Evolutionary conservation across 1,140 invertebrate genomes (phyloP), one percentile per base, ranked within the genome.

Genomic region (Teleogryllus occipitalis): DNA sequence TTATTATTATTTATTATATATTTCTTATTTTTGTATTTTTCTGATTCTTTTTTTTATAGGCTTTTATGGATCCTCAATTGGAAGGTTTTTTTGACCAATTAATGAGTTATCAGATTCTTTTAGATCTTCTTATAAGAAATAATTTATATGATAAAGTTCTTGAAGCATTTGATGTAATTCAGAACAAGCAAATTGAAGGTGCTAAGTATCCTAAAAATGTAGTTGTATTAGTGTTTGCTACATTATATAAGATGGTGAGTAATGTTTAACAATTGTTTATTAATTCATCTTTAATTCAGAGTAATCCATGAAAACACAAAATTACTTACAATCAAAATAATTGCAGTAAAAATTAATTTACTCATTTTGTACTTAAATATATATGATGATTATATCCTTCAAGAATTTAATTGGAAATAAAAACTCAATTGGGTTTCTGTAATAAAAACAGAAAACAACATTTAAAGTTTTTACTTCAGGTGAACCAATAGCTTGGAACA

Each of bases 191-290:
- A 83, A 82, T 91, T 6, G 86, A 89, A 80, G 90, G 89, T 82
- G 85, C 86, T 6, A 89, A 89, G 79, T 93, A 88, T 85, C 93
- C 93, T 4, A 91, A 89, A 83, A 92, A 93, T 86, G 85, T 88
- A 73, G 84, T 93, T 8, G 87, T 92, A 46, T 83, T 96, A 39
- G 86, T 89, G 46, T 83, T 92, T 76, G 93, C 90, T 77, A 89
- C 92, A 39, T 94, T 91, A 84, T 94, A 93, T 83, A 94, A 94
- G 90, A 84, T 93, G 86, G 94, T 95, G 87, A 88, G 83, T 84
- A 83, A 65, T 65, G 27, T 39, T 39, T 39, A 39, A 2, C 27
- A 39, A 39, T 39, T 5, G 27, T 39, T 39, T 39, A 39, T 39
- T 39, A 39, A 39, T 39, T 39, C 27, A 39, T 39, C 5, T 2